phyloP scores from a whole-genome alignment of 2,113 vertebrate genomes.

The Morone saxatilis region DNA sequence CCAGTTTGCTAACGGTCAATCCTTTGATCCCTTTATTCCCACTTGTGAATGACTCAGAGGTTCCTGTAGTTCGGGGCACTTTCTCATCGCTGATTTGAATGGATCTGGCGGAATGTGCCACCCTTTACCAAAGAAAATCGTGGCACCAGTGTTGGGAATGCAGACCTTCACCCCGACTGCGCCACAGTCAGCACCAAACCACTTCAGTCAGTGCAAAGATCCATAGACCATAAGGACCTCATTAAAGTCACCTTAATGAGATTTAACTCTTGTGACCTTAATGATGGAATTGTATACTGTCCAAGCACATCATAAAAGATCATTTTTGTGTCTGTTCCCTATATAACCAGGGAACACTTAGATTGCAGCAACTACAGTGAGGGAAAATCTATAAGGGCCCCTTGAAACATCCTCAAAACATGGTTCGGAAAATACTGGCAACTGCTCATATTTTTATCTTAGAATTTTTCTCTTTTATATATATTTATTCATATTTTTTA shows the following conservation, averaged over 20 bases:
- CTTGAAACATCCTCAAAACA: not conserved
- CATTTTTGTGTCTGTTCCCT: not conserved
- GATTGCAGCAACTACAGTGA: not conserved
- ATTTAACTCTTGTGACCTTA: not conserved
- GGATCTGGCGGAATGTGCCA: not conserved
- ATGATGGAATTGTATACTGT: not conserved
- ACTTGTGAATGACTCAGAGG: slow-evolving; percentile 54
- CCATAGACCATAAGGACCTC: not conserved
- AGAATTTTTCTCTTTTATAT: not conserved
- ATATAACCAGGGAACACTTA: not conserved
- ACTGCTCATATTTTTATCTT: not conserved
- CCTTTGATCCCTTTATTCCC: slow-evolving; percentile 19
- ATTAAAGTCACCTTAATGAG: not conserved
- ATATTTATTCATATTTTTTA: no score
- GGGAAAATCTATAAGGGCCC: not conserved
- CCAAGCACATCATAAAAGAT: not conserved
- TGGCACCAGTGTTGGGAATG: slow-evolving; percentile 21
- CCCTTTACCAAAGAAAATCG: not conserved
- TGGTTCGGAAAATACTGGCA: no score
- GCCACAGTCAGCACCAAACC: slow-evolving; percentile 11
- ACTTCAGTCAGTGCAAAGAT: not conserved
- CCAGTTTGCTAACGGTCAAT: slow-evolving; percentile 1
- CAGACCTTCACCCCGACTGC: not conserved
- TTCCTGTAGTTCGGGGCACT: slow-evolving; percentile 14
- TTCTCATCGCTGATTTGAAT: slow-evolving; percentile 23